These are phyloP conservation scores for Pygocentrus nattereri DNA, from an alignment of 2,797 vertebrate genomes.

Conservation along the genomic window DNA sequence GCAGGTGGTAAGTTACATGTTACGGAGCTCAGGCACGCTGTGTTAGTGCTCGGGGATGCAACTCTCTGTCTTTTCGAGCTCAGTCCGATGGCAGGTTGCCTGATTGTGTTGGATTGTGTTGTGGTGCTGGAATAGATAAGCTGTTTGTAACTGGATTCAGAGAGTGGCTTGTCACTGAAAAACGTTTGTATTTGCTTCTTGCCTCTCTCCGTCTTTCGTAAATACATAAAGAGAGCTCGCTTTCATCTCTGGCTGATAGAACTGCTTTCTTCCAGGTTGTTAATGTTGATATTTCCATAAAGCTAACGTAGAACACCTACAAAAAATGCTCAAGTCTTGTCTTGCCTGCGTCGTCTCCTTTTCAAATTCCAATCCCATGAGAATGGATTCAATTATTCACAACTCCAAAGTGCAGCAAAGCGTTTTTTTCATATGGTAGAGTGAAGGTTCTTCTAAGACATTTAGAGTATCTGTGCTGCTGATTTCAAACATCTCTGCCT, in stretches of 20 bases:
- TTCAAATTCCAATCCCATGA: conserved; percentile 42
- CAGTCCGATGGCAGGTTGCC: too few species aligned
- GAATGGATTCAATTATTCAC: conserved; percentile 32
- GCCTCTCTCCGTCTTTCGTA: not conserved
- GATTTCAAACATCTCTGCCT: conserved; percentile 3
- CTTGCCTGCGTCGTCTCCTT: conserved; percentile 32
- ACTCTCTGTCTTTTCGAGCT: not conserved
- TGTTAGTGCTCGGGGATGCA: not conserved
- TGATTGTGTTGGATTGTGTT: too few species aligned
- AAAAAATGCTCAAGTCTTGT: conserved; percentile 30
- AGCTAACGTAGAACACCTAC: conserved; percentile 29
- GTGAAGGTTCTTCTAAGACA: not conserved
- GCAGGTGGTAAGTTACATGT: too few species aligned
- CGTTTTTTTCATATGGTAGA: conserved; percentile 10
- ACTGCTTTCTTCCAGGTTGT: conserved; percentile 2
- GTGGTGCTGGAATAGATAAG: not conserved
- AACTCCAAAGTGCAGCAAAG: conserved; percentile 35
- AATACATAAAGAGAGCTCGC: not conserved
- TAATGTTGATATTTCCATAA: conserved; percentile 36
- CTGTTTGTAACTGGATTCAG: not conserved
- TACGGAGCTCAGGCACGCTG: too few species aligned
- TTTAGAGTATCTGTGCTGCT: not conserved
- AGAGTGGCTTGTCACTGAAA: not conserved
- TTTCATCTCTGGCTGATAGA: conserved; percentile 13
- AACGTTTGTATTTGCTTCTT: not conserved